A percentile compares a stretch with the other conserved stretches of the same genome.
phyloP scores from a whole-genome alignment of 2,113 vertebrate species.

The Sisor rabdophorus region DNA sequence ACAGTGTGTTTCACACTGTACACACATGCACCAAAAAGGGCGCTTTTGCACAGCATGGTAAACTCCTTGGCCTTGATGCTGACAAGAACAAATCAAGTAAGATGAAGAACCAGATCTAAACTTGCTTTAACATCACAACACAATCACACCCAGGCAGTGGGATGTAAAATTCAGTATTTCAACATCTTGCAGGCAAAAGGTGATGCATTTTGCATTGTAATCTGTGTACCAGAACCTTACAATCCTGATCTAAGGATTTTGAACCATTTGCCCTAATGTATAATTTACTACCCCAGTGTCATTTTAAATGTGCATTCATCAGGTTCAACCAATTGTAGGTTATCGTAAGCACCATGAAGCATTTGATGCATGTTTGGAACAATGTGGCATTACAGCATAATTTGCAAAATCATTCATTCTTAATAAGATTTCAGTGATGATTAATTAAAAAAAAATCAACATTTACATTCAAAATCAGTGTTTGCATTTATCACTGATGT shows the following conservation, averaged over 20 bases:
- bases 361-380: slow-evolving; percentile 18
- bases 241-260: not conserved
- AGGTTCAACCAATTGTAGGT: not conserved
- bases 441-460: slow-evolving; percentile 6
- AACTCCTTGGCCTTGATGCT: slow-evolving; percentile 15
- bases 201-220: not conserved
- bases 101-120: slow-evolving; percentile 27
- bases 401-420: not conserved
- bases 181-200: not conserved
- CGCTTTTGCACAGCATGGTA: slow-evolving; percentile 9
- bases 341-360: slow-evolving; percentile 5
- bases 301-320: not conserved
- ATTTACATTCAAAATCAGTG: not conserved
- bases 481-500: not conserved
- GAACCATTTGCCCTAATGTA: not conserved
- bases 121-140: slow-evolving; percentile 27
- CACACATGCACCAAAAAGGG: slow-evolving; percentile 44
- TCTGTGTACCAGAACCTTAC: slow-evolving; percentile 8
- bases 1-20: slow-evolving; percentile 27
- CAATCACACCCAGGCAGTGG: not conserved
- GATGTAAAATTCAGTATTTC: not conserved
- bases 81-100: slow-evolving; percentile 2
- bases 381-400: too few relatives aligned
- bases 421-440: not conserved
- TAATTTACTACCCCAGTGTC: not conserved